phyloP scores from a whole-genome alignment of 2,888 invertebrate genomes.

The Brassicogethes aeneus region DNA sequence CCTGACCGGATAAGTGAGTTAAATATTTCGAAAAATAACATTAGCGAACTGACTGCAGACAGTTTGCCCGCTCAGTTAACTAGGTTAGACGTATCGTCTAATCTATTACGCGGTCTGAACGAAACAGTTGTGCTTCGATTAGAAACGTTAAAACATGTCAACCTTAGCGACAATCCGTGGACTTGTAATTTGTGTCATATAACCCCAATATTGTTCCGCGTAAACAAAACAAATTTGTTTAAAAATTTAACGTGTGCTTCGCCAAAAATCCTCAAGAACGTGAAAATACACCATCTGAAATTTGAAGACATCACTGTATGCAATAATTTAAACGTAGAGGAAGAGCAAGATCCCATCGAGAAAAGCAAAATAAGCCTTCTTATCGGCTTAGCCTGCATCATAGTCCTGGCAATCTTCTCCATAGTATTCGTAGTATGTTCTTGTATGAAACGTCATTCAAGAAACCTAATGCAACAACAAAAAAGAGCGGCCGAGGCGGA shows the following conservation, averaged over 20 bases:
- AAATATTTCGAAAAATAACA: conserved; percentile 66
- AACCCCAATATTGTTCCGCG: conserved; percentile 47
- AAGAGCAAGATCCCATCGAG: conserved; percentile 33
- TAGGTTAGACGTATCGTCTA: conserved; percentile 64
- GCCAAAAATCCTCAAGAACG: conserved; percentile 48
- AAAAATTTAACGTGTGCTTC: conserved; percentile 49
- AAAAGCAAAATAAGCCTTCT: conserved; percentile 42
- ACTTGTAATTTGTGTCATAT: conserved; percentile 58
- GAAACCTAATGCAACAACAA: conserved; percentile 42
- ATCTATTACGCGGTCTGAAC: conserved; percentile 56
- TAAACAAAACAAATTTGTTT: conserved; percentile 47
- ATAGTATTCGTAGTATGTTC: conserved; percentile 48
- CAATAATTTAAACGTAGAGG: conserved; percentile 42
- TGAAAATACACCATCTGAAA: conserved; percentile 34
- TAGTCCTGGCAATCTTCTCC: conserved; percentile 45
- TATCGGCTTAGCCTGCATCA: conserved; percentile 41
- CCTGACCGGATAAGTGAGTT: conserved; percentile 53
- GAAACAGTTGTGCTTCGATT: conserved; percentile 49
- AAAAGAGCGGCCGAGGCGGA: conserved; percentile 22
- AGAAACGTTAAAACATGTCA: conserved; percentile 47
- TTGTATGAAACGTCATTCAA: conserved; percentile 59
- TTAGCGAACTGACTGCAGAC: conserved; percentile 49
- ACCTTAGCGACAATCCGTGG: conserved; percentile 58
- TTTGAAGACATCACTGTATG: conserved; percentile 40
- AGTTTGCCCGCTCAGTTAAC: conserved; percentile 50